Base-by-base conservation (phyloP, 2,113 vertebrate species). In the Cyanistes caeruleus region DNA sequence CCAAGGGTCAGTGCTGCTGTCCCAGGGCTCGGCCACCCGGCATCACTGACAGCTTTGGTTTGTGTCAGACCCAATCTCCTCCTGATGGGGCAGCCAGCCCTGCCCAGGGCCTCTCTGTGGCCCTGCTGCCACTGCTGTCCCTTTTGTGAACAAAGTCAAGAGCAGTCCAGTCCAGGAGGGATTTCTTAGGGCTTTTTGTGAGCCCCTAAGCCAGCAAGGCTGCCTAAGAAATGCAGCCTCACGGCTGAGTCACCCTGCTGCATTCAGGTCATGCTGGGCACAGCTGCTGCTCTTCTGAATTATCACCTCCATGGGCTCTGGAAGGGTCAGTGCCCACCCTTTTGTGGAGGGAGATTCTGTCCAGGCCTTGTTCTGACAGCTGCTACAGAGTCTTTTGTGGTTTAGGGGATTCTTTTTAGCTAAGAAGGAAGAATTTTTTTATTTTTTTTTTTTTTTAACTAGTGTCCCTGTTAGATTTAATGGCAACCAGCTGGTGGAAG, bases 1-100 rank as follows among this genome's bases (percentile, higher is more conserved):
- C 1, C 0, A 0, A 27, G 39, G 52, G 27, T 14, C 3, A 7
- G 35, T 7, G 89, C 62, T 72, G 65, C 41, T 46, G 51, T 13
- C 14, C 55, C 48, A 9, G 0, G 2, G 33, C 59, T 76, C 7
- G 3, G 49, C 23, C 5, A 1, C 13, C 21, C 24, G 5, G 28
- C 48, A 33, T 10, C 53, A 6, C 24, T 9, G 43, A 3, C 12
- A 35, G 27, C 15, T 55, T 17, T 43, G 48, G 2, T 46, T 25
- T 63, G 68, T 18, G 11, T 0, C 14, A 16, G 21, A 14, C 13
- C 82, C 1, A 0, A 68, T 76, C 77, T 5, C 9, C 4, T 23
- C 21, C 23, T 3, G 3, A 11, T 1, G 49, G 55, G 8, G 13
- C 5, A 35, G n/a, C n/a, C 65, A 59, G 30, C 15, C 65, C 75